Evolutionary conservation across 2,113 vertebrate genomes (phyloP), one percentile per base, ranked within the genome.

Genomic region (Petromus typicus): DNA sequence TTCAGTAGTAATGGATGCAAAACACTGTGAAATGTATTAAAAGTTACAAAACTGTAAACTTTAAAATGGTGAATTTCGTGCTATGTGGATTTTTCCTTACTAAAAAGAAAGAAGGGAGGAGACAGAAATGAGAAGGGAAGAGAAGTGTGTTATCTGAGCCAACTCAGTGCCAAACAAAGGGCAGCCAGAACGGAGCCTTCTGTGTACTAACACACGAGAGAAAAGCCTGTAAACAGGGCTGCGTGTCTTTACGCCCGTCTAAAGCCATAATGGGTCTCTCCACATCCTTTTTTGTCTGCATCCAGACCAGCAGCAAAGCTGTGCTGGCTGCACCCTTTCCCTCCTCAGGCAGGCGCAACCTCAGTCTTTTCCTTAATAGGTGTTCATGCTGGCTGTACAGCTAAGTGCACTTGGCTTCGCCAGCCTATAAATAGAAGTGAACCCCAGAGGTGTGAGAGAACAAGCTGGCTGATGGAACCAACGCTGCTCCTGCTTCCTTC

Each of bases 61-160:
- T 71, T 27, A 69, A 66, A 93, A 71, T 56, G 43, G 66, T 75
- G 30, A 67, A 63, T 94, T 91, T 92, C 64, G 56, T 64, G 48
- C 69, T 86, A n/a, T 90, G 43, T 92, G 45, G 88, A 81, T 92
- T 89, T 92, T 95, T 91, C 54, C 48, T 88, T 37, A 67, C 27
- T 32, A 89, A 75, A 90, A 89, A 69, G 34, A 54, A 67, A 57
- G 16, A 22, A 30, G 37, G 1, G 66, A 90, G 27, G 32, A 25
- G 27, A 40, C 25, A 43, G 17, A 56, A 45, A 11, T 43, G 22
- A 8, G 48, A 8, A 51, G 59, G 34, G 16, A 25, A 59, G 20
- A 18, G n/a, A 54, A 11, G 43, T 81, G 27, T 20, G 5, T 84
- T 87, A 61, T 13, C 40, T 76, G 85, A 30, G 61, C n/a, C 45